Evolutionary conservation across 2,113 vertebrate genomes (phyloP), one percentile per base, ranked within the genome.

Genomic region (Psilopsiagon aurifrons): DNA sequence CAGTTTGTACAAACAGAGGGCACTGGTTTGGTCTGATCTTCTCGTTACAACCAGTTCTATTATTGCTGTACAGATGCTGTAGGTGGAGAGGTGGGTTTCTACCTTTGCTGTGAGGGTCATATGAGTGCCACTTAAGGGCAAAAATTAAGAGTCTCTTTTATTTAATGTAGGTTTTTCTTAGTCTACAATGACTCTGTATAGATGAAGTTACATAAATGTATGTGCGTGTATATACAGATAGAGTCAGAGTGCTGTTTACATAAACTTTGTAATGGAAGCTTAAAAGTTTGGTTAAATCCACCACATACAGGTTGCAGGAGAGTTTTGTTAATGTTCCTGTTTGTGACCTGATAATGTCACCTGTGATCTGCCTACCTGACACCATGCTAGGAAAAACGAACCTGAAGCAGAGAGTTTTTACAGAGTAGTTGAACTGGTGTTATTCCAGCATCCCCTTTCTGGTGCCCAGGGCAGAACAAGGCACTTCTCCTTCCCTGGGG

Each of bases 201-300:
- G 23, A 28, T 63, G 41, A 63, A 54, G 31, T 68, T 64, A 41
- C 3, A 17, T 4, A 1, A 25, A 3, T 6, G 6, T n/a, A 13
- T 4, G 1, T 49, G 1, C 76, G 0, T 44, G 0, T 44, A 3
- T 24, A 4, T 66, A 18, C 15, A 35, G 9, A 35, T 27, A 35
- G 41, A 62, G 17, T 64, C 11, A 27, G 54, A 37, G 18, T 57
- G 57, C 33, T 86, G n/a, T 74, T 86, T 68, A 23, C 5, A 2
- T 64, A 10, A 80, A 69, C 11, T 43, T 89, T 33, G 11, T 29
- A 9, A 23, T 70, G 54, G n/a, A 67, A 80, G 15, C 43, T 91
- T 55, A 20, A 41, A 84, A 54, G 12, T 7, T 76, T 52, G 37
- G 14, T 88, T 27, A 77, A 23, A 71, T 43, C 9, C n/a, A 20